phyloP scores from a whole-genome alignment of 2,888 invertebrate species.

The Nomada goodeniana region DNA sequence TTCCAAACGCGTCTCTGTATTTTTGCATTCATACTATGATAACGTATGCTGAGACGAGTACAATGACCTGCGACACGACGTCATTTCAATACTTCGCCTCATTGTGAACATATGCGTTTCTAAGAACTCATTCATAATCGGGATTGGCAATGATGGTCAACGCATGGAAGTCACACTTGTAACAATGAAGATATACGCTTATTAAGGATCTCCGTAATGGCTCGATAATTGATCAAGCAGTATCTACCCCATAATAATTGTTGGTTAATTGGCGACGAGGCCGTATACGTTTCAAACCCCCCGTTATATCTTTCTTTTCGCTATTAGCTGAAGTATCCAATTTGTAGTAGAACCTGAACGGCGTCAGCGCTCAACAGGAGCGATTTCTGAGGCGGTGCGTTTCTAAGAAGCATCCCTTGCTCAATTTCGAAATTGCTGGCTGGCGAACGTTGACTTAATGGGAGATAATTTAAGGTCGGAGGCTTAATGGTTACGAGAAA shows the following conservation, averaged over 20 bases:
- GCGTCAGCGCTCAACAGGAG: neutral
- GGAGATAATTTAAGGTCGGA: conserved; percentile 52
- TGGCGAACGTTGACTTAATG: conserved; percentile 36
- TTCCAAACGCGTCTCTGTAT: too few species aligned
- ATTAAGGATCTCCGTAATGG: neutral
- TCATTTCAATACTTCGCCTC: too few species aligned
- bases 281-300: neutral
- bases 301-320: neutral
- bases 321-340: neutral
- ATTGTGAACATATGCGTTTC: too few species aligned
- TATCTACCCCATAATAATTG: neutral
- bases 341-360: neutral
- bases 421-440: conserved; percentile 53
- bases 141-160: too few species aligned
- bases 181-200: neutral
- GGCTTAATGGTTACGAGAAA: conserved; percentile 45
- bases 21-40: too few species aligned
- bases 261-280: neutral
- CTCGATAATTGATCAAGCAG: neutral
- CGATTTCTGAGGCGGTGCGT: neutral
- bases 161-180: neutral
- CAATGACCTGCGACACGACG: too few species aligned
- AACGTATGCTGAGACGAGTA: too few species aligned
- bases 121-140: too few species aligned
- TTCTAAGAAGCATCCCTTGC: conserved; percentile 14